Evolutionary conservation across 2,113 vertebrate species (phyloP).

Genomic region (Semnornis frantzii): DNA sequence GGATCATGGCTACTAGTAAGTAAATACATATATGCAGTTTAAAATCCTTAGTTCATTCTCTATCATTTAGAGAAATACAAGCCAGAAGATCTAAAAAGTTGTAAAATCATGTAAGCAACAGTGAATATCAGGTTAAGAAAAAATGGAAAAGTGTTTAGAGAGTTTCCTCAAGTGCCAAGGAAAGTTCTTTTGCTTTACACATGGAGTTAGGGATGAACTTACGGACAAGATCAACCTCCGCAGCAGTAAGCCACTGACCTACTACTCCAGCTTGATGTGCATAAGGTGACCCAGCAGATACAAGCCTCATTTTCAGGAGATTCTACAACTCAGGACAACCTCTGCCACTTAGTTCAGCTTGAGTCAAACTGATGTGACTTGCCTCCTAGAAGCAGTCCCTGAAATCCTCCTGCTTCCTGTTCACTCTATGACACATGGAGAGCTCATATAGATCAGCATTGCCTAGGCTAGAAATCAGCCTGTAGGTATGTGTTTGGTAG

Average conservation of each 20-base stretch:
- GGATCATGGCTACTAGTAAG: neutral
- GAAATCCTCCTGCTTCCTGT: neutral
- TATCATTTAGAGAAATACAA: neutral
- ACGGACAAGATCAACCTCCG: neutral
- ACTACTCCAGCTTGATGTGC: neutral
- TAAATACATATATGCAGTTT: neutral
- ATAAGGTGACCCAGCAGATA: neutral
- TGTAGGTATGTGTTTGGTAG: too few species aligned
- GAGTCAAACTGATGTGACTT: neutral
- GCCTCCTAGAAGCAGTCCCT: neutral
- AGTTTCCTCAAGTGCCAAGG: neutral
- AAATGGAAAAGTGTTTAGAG: neutral
- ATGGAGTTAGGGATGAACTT: neutral
- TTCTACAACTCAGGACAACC: neutral
- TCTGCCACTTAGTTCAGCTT: neutral
- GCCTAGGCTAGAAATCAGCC: neutral
- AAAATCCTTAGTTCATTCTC: neutral
- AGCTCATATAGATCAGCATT: neutral
- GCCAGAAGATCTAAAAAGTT: neutral
- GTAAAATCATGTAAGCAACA: neutral
- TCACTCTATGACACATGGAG: neutral
- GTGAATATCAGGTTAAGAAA: neutral
- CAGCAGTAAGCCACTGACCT: neutral
- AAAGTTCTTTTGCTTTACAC: neutral
- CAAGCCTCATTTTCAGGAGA: neutral